These are phyloP conservation scores for Xylota sylvarum DNA, from an alignment of 2,888 invertebrate genomes.

Conservation along the genomic window DNA sequence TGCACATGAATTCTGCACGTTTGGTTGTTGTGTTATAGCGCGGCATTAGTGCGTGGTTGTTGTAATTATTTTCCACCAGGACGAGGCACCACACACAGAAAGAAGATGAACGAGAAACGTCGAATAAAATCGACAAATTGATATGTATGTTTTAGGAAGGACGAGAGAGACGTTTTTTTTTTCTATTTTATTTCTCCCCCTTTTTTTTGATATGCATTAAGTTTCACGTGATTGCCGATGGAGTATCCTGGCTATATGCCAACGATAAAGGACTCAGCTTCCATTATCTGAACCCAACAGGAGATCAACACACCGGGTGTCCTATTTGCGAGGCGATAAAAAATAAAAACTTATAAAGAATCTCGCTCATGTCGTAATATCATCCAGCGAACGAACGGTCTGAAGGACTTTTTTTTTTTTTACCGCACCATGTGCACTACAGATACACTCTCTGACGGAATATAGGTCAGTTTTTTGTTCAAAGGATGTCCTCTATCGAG, in stretches of 20 bases:
- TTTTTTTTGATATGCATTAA: slow-evolving; percentile 41
- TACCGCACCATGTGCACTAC: slow-evolving; percentile 28
- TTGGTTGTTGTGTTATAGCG: slow-evolving; percentile 13
- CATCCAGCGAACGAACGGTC: not conserved
- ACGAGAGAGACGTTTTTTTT: not conserved
- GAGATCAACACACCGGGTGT: slow-evolving; percentile 23
- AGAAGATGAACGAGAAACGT: slow-evolving; percentile 18
- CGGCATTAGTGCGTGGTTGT: slow-evolving; percentile 30
- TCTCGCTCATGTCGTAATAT: slow-evolving; percentile 17
- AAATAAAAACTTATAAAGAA: slow-evolving; percentile 41
- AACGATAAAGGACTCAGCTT: slow-evolving; percentile 22
- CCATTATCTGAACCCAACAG: not conserved
- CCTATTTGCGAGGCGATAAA: slow-evolving; percentile 38
- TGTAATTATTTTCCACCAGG: slow-evolving; percentile 49
- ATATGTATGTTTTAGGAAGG: slow-evolving; percentile 44
- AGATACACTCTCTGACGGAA: slow-evolving; percentile 26
- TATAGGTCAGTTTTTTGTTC: slow-evolving; percentile 67
- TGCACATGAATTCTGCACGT: slow-evolving; percentile 49
- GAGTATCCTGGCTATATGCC: slow-evolving; percentile 41
- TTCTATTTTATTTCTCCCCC: not conserved
- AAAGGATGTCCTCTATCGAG: slow-evolving; percentile 30
- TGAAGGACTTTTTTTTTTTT: slow-evolving; percentile 28
- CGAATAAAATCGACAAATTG: slow-evolving; percentile 53
- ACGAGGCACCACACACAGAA: slow-evolving; percentile 6
- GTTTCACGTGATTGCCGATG: slow-evolving; percentile 4